phyloP scores from a whole-genome alignment of 53 echinoderm and acorn worm species.

The Apostichopus leukothele region DNA sequence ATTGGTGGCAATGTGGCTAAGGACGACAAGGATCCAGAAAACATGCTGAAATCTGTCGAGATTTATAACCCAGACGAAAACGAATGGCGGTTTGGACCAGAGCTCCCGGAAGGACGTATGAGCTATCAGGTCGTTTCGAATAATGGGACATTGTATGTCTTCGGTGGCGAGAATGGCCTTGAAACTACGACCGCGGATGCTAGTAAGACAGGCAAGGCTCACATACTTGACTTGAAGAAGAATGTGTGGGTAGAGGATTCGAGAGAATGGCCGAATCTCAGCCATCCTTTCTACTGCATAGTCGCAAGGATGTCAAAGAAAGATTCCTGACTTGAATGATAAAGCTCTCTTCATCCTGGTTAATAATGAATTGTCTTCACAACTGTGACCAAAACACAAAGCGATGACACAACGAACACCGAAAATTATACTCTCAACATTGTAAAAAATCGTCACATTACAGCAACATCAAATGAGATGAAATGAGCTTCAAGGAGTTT shows the following conservation, averaged over 20 bases:
- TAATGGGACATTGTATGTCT: constrained; percentile 75
- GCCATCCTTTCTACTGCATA: constrained; percentile 76
- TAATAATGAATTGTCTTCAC: not conserved
- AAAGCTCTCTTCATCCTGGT: not conserved
- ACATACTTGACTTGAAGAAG: constrained; percentile 61
- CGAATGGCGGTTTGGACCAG: constrained; percentile 99
- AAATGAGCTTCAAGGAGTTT: too few species aligned
- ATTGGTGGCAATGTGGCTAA: constrained; percentile 93
- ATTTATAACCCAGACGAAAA: constrained; percentile 97
- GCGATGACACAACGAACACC: not conserved
- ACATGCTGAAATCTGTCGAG: constrained; percentile 98
- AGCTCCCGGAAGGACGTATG: constrained; percentile 91
- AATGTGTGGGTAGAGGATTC: constrained; percentile 81
- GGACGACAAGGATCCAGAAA: constrained; percentile 89
- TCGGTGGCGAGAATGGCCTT: constrained; percentile 85
- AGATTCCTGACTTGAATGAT: constrained; percentile 17
- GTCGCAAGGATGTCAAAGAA: constrained; percentile 89
- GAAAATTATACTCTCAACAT: too few species aligned
- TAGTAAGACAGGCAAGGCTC: constrained; percentile 57
- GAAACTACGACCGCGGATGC: constrained; percentile 52
- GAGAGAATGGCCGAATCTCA: constrained; percentile 76
- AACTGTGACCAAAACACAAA: not conserved
- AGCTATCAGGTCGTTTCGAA: constrained; percentile 69
- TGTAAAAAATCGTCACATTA: too few species aligned
- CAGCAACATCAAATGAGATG: too few species aligned